Evolutionary conservation across 2,888 invertebrate genomes (phyloP), one percentile per base, ranked within the genome.

Genomic region (Chymomyza caudatula): DNA sequence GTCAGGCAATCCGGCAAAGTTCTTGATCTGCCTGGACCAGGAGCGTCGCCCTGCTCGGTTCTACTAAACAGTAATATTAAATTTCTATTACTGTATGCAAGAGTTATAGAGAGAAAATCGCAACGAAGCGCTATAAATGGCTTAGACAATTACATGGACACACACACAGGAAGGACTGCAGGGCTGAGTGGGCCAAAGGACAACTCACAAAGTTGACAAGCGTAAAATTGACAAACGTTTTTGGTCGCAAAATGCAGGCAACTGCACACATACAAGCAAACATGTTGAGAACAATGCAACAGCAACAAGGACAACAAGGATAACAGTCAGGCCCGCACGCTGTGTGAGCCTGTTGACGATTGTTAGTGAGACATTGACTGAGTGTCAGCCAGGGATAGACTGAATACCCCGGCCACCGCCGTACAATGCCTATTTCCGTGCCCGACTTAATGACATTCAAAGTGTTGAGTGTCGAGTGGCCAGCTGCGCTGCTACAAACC

Each of bases 281-380:
- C 44, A 47, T n/a, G 47, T 52, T 44, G 22, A 25, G 43, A 20
- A 22, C 19, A 22, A 20, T 6, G 22, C n/a, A 55, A 67, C 69
- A 61, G 69, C 69, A 56, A 55, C 62, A 37, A 51, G 43, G 37
- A 43, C 54, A 58, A 64, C 73, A 65, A 69, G 64, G 69, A 67
- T 5, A 42, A 15, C 79, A 67, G 69, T 73, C 61, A 58, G 51
- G 56, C 73, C 73, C 71, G 66, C 66, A 78, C 74, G 85, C 79
- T 81, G 79, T 86, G 81, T 78, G 82, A 85, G 86, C 20, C 51
- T 85, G 80, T 84, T 85, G 86, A 80, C 80, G 75, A 85, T 85
- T 86, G 86, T 82, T 82, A 86, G 82, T 79, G 80, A 79, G 83
- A 86, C 86, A 82, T 86, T 82, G 82, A 82, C 86, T 74, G 82